Evolutionary conservation across 2,797 vertebrate genomes (phyloP).

Genomic region (Novumbra hubbsi): DNA sequence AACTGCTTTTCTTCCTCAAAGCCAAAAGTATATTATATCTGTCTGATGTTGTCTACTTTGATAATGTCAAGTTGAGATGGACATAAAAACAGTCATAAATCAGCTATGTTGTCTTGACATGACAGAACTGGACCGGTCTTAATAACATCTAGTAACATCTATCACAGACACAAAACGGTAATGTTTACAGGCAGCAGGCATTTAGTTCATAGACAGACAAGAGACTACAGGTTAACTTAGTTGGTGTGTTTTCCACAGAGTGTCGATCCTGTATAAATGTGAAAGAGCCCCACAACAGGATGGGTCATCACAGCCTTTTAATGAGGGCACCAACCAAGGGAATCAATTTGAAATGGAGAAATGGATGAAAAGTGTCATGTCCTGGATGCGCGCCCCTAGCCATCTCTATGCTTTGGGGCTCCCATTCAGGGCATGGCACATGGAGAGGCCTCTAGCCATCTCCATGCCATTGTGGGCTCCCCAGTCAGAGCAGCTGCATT

Average conservation of each 20-base stretch:
- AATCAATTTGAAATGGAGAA: conserved; percentile 1
- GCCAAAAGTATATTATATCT: too few species aligned
- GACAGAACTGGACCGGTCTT: conserved; percentile 29
- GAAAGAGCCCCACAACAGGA: neutral
- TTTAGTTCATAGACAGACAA: conserved; percentile 38
- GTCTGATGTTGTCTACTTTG: neutral
- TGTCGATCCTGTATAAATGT: neutral
- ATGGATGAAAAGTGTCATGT: too few species aligned
- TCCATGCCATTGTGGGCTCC: too few species aligned
- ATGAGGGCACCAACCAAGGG: conserved; percentile 9
- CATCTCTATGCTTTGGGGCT: too few species aligned
- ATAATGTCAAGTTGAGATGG: neutral
- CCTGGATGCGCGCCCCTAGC: too few species aligned
- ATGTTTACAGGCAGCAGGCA: neutral
- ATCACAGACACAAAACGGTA: neutral
- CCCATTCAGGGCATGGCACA: too few species aligned
- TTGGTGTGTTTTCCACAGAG: conserved; percentile 23
- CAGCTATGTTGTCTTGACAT: conserved; percentile 25
- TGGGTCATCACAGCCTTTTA: conserved; percentile 19
- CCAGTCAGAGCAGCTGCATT: too few species aligned
- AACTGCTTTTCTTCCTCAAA: neutral
- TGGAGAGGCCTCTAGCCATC: too few species aligned
- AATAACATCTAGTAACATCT: conserved; percentile 17
- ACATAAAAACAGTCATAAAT: conserved; percentile 12
- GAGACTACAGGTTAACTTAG: conserved; percentile 22